A percentile compares a stretch with the other conserved stretches of the same genome.
These are phyloP conservation scores for Psylliodes chrysocephalus DNA, from an alignment of 2,888 invertebrate genomes.

Conservation along the genomic window DNA sequence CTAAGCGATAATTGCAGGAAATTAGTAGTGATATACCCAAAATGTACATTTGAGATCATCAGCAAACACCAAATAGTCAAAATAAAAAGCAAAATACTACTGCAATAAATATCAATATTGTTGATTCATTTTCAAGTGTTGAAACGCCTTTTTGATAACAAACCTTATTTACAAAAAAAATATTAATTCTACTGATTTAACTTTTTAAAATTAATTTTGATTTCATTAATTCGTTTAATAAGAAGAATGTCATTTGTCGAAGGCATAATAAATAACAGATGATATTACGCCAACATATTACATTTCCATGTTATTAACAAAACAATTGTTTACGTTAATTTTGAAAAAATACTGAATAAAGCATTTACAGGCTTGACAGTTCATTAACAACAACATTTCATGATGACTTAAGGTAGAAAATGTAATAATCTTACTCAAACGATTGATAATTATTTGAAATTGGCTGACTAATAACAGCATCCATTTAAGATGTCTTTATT, in stretches of 20 bases:
- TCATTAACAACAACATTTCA: constrained; percentile 6
- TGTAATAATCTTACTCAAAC: background rate
- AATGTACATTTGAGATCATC: no score
- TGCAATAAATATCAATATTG: no score
- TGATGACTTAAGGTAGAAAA: background rate
- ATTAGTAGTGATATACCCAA: no score
- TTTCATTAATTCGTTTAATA: no score
- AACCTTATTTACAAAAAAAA: no score
- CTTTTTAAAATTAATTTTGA: no score
- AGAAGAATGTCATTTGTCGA: background rate
- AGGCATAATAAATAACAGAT: background rate
- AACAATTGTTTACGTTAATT: constrained; percentile 3
- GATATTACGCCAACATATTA: background rate
- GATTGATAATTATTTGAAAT: background rate
- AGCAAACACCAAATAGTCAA: no score
- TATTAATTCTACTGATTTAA: no score
- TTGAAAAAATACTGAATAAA: background rate
- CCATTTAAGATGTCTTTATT: background rate
- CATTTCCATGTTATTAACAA: background rate
- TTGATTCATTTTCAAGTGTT: no score
- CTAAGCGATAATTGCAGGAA: no score
- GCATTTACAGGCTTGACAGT: background rate
- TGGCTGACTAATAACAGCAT: background rate
- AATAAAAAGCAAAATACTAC: no score
- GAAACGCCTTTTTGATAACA: no score